These are phyloP conservation scores for Gibbula magus DNA, from an alignment of 2,888 invertebrate genomes.

Conservation along the genomic window DNA sequence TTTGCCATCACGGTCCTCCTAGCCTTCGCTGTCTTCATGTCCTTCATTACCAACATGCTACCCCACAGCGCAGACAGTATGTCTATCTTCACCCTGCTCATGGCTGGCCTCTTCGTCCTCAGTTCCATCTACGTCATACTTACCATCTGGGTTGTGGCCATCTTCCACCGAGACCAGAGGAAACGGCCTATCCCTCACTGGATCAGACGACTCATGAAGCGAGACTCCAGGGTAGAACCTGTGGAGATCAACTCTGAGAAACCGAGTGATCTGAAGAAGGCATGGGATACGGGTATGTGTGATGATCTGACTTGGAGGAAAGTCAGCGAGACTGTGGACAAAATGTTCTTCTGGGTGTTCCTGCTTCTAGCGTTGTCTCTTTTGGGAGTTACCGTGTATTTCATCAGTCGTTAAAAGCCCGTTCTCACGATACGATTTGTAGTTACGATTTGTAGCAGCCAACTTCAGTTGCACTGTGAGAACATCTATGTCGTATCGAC, in stretches of 20 bases:
- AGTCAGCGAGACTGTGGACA: not conserved
- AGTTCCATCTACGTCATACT: not conserved
- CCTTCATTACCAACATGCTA: not conserved
- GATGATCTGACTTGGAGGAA: not conserved
- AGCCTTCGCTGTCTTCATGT: not conserved
- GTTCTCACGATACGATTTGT: no score
- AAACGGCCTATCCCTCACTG: not conserved
- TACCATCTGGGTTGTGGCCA: not conserved
- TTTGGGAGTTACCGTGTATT: not conserved
- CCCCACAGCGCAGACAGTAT: not conserved
- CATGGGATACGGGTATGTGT: no score
- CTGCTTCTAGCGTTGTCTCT: not conserved
- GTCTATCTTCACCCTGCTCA: conserved; percentile 3
- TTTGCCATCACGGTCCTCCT: conserved; percentile 5
- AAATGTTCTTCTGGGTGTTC: not conserved
- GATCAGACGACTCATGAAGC: not conserved
- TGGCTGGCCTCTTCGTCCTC: not conserved
- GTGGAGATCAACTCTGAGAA: not conserved
- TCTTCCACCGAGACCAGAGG: not conserved
- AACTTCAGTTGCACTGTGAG: no score
- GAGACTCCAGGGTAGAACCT: not conserved
- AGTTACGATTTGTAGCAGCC: no score
- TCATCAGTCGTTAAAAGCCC: no score
- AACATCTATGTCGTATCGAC: no score
- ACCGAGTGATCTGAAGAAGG: no score